Base-by-base conservation (phyloP, 2,113 vertebrate genomes). In the Murina feae region DNA sequence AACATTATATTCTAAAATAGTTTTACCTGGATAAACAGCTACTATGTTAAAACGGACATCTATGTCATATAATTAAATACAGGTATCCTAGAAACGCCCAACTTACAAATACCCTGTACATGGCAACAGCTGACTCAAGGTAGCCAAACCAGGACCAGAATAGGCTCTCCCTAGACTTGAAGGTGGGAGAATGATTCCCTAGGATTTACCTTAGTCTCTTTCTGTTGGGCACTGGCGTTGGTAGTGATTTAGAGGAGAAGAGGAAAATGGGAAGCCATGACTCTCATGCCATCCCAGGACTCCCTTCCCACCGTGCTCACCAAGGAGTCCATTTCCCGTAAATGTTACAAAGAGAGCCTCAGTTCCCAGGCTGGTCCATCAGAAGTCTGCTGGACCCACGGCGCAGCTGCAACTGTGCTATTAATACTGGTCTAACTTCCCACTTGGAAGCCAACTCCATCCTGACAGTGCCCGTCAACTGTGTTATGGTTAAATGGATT, bases 391-490 rank as follows among this genome's bases (percentile, higher is more conserved):
- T 80, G 96, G 95, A 65, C 86, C 72, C 79, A 60, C 69, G 83
- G 86, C 94, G 75, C 93, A 96, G 89, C 96, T 97, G 95, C 89
- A 93, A 65, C 86, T 72, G 82, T 91, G 94, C 97, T 97, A 94
- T 97, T 97, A 97, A 97, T 97, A 97, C 93, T 94, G 97, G 95
- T 93, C 97, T 91, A 89, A 89, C 96, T 97, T 97, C 94, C 96
- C 96, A 91, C 80, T 95, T 96, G 95, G 97, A 97, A 92, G 83
- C 93, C 71, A 95, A 80, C 91, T 80, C 74, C 63, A 89, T 69
- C 84, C 95, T 94, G 95, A 97, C 94, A 96, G 93, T 95, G 60
- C 83, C 92, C 35, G 20, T 95, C 95, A 96, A 90, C 83, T 97
- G 94, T 94, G 95, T 96, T 96, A 97, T 96, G 95, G 97, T 97